Evolutionary conservation across 2,113 vertebrate genomes (phyloP), one percentile per base, ranked within the genome.

Genomic region (Panthera uncia): DNA sequence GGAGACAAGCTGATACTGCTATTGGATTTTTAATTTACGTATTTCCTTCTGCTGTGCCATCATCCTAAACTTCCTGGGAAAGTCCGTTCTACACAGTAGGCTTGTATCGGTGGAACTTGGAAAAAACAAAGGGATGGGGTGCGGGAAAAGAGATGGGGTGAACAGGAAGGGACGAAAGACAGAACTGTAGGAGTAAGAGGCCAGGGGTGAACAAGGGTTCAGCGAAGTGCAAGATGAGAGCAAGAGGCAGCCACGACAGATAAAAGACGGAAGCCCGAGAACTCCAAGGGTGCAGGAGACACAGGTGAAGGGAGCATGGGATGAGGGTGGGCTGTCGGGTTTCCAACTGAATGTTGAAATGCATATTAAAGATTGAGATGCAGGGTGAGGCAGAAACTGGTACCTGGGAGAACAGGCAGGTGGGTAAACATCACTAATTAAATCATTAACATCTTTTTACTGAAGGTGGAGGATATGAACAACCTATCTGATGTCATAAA

Each of bases 161-260:
- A 65, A 21, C 0, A 27, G 61, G 73, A 68, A 65, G 14, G 36
- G 52, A 74, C 1, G n/a, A 52, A 80, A 29, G 18, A 14, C 18
- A 33, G 31, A 31, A 21, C 4, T 29, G 16, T 0, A 18, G 18
- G n/a, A 69, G 50, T 6, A 16, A 29, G 69, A 52, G 2, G 2
- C 21, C 48, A 41, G 31, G 3, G 16, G 18, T 3, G 10, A 45
- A 45, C 23, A 7, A 61, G 45, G 18, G 68, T 38, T 31, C 81
- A 69, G 38, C 38, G 25, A 25, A 5, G 45, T 13, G 23, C 7
- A 36, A 4, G 14, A 4, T 2, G 27, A 95, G 23, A 74, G 33
- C 2, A 23, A 36, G 57, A 69, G n/a, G 12, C 7, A 1, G 8
- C 23, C 7, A 0, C 21, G 15, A 41, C 0, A 23, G 19, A 18